Evolutionary conservation across 2,888 invertebrate genomes (phyloP), one percentile per base, ranked within the genome.

Genomic region (Polydrusus cervinus): DNA sequence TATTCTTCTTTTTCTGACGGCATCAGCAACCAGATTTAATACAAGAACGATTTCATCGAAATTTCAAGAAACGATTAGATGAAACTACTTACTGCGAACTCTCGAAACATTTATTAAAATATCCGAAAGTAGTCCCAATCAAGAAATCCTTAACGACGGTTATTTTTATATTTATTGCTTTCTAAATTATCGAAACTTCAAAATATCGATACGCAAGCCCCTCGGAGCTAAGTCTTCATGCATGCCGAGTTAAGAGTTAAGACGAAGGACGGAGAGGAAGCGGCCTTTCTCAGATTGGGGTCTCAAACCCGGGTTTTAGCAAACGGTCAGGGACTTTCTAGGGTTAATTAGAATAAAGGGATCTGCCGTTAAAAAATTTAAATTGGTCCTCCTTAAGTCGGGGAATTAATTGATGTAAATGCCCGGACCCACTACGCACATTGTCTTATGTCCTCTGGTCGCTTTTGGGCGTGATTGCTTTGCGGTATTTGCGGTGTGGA

Each of bases 171-270:
- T 25, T 25, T 34, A 34, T 34, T 1, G 10, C 9, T 34, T 34
- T 7, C 10, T 1, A 34, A 34, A 34, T 34, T 66, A 66, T 55
- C 67, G 67, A 67, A 43, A n/a, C 13, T 20, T 55, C 0, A 34
- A 0, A 43, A 57, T 57, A 45, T 72, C 72, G 72, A 72, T 61
- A 57, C 2, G 2, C 78, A 78, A 78, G 78, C 77, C 78, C 78
- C 79, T 79, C 79, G 79, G 78, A 69, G 66, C 61, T 64, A 55
- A 78, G 77, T 81, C 82, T 82, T 82, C 84, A 84, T 85, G 84
- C 84, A 84, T 85, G 84, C 84, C 82, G 83, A 84, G 75, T 78
- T 78, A 78, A 76, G 75, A 78, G 78, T 78, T 78, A 75, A 78
- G 77, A 78, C 77, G 77, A 45, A 73, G 77, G 70, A 69, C 64